A percentile compares a stretch with the other conserved stretches of the same genome.
Conservation (phyloP, 2,888 invertebrate species). For the Cataglyphis rosenhaueri region DNA sequence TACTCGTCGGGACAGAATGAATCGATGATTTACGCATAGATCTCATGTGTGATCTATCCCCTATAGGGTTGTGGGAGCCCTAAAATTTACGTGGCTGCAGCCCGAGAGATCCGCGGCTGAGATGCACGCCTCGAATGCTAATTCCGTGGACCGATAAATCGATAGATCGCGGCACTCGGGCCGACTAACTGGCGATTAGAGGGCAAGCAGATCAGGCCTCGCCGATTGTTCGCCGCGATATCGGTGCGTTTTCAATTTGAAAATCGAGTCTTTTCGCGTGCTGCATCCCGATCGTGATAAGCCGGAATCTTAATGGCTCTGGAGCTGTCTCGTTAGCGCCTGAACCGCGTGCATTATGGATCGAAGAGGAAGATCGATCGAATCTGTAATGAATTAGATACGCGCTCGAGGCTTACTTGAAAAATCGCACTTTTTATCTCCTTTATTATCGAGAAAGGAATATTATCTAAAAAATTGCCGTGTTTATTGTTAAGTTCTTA, state of each 20-base stretch:
- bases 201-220: conserved; percentile 64
- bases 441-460: conserved; percentile 15
- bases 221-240: conserved; percentile 67
- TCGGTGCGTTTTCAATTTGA: conserved; percentile 74
- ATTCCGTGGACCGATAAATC: conserved; percentile 77
- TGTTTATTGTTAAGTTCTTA: neutral
- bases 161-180: conserved; percentile 68
- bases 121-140: conserved; percentile 81
- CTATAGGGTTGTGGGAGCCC: conserved; percentile 52
- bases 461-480: conserved; percentile 23
- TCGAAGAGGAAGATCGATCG: conserved; percentile 56
- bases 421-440: conserved; percentile 23
- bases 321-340: conserved; percentile 69
- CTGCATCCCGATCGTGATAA: conserved; percentile 67
- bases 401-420: conserved; percentile 24
- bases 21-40: conserved; percentile 54
- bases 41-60: conserved; percentile 57
- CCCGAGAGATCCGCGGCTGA: conserved; percentile 61
- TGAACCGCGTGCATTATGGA: conserved; percentile 38
- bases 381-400: conserved; percentile 53
- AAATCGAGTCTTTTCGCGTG: conserved; percentile 65
- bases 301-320: conserved; percentile 58
- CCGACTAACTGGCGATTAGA: conserved; percentile 76
- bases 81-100: conserved; percentile 59
- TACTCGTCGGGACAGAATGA: conserved; percentile 2